These are phyloP conservation scores for Scyliorhinus canicula DNA, from an alignment of 2,797 vertebrate genomes.

Conservation along the genomic window DNA sequence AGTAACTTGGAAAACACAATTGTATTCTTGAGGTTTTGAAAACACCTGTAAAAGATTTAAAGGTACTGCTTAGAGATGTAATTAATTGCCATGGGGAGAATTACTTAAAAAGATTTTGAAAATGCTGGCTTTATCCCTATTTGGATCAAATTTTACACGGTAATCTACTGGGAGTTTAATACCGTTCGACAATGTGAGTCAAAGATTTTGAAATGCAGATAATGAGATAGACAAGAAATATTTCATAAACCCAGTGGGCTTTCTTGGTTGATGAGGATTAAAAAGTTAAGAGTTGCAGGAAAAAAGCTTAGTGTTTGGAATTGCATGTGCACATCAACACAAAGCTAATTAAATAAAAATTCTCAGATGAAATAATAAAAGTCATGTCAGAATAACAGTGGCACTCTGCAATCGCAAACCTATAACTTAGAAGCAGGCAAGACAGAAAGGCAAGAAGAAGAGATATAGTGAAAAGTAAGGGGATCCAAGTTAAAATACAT, in stretches of 20 bases:
- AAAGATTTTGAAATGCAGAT: constrained; percentile 69
- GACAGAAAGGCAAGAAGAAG: background rate
- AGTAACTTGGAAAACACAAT: constrained; percentile 18
- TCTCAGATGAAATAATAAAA: background rate
- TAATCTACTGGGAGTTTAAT: constrained; percentile 61
- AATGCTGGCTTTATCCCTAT: constrained; percentile 59
- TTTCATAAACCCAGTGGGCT: constrained; percentile 68
- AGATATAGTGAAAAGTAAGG: background rate
- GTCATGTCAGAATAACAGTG: constrained; percentile 16
- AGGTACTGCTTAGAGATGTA: constrained; percentile 48
- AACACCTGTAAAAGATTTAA: constrained; percentile 37
- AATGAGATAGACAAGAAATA: constrained; percentile 76
- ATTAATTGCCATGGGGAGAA: constrained; percentile 67
- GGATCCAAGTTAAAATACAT: background rate
- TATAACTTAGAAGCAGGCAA: background rate
- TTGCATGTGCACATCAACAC: constrained; percentile 25
- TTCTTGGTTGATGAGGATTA: constrained; percentile 64
- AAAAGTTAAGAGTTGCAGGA: constrained; percentile 58
- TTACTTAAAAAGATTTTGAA: constrained; percentile 58
- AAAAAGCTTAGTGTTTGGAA: constrained; percentile 33
- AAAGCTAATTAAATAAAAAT: constrained; percentile 8
- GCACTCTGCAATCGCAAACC: background rate
- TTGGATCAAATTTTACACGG: constrained; percentile 45
- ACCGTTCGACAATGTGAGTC: constrained; percentile 72
- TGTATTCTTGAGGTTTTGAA: constrained; percentile 21